Conservation (phyloP, 2,888 invertebrate species). For the Callosobruchus maculatus region DNA sequence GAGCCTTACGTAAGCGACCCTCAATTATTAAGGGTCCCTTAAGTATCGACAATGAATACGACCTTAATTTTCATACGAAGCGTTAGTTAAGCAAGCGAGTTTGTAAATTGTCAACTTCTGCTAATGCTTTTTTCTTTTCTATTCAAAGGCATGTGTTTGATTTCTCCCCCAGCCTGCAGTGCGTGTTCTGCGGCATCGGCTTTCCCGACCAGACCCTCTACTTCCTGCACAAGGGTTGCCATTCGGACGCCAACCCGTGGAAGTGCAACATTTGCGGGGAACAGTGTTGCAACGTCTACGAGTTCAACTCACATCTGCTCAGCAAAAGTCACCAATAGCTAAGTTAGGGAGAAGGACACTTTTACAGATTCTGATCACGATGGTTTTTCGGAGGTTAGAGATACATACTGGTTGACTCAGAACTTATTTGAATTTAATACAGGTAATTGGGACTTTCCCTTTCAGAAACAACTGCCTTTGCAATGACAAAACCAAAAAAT, state of each 20-base stretch:
- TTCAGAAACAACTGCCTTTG: too few species aligned
- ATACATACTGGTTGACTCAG: neutral
- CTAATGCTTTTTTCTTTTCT: neutral
- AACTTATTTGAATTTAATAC: neutral
- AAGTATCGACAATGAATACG: too few species aligned
- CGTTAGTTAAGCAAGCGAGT: too few species aligned
- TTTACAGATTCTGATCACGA: neutral
- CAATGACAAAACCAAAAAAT: too few species aligned
- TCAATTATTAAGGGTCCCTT: too few species aligned
- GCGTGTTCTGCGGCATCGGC: slow-evolving; percentile 88
- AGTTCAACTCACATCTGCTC: slow-evolving; percentile 93
- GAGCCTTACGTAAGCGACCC: too few species aligned
- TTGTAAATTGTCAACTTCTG: too few species aligned
- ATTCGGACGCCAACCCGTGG: slow-evolving; percentile 95
- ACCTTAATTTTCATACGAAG: too few species aligned
- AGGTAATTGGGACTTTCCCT: too few species aligned
- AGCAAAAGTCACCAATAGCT: slow-evolving; percentile 82
- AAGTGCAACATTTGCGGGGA: slow-evolving; percentile 98
- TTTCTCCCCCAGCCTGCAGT: slow-evolving; percentile 56
- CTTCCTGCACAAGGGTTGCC: slow-evolving; percentile 96
- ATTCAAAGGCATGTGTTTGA: neutral
- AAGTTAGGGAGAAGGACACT: neutral
- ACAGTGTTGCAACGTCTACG: slow-evolving; percentile 91
- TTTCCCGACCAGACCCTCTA: slow-evolving; percentile 95
- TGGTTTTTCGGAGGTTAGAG: too few species aligned